These are phyloP conservation scores for Hydrocynus forskahlii DNA, from an alignment of 2,797 vertebrate genomes.

Conservation along the genomic window DNA sequence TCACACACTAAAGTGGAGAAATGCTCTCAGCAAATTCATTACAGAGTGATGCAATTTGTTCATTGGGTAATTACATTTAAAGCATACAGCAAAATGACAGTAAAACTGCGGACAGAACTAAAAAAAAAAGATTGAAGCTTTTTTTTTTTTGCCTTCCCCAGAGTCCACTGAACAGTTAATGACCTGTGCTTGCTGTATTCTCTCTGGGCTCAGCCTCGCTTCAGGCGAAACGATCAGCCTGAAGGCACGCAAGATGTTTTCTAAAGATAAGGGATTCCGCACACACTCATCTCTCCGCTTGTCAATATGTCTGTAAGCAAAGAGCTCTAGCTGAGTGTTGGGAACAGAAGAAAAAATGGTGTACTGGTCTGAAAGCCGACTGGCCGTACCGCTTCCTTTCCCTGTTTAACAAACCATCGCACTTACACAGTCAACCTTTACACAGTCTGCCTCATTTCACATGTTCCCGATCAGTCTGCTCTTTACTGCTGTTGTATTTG, in stretches of 20 bases:
- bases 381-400: background rate
- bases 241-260: conserved; percentile 33
- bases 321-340: background rate
- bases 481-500: background rate
- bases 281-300: conserved; percentile 23
- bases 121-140: no score
- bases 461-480: background rate
- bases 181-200: conserved; percentile 10
- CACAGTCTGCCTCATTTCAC: background rate
- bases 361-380: background rate
- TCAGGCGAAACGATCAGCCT: conserved; percentile 48
- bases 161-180: conserved; percentile 35
- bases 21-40: background rate
- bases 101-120: background rate
- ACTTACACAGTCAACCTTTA: background rate
- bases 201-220: conserved; percentile 1
- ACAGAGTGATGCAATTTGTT: background rate
- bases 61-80: background rate
- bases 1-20: background rate
- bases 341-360: background rate
- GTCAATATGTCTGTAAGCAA: background rate
- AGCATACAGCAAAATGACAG: background rate
- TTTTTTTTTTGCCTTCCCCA: conserved; percentile 12
- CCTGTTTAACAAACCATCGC: conserved; percentile 1
- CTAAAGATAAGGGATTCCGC: conserved; percentile 14